Base-by-base conservation (phyloP, 2,797 vertebrate species). In the Fringilla coelebs region DNA sequence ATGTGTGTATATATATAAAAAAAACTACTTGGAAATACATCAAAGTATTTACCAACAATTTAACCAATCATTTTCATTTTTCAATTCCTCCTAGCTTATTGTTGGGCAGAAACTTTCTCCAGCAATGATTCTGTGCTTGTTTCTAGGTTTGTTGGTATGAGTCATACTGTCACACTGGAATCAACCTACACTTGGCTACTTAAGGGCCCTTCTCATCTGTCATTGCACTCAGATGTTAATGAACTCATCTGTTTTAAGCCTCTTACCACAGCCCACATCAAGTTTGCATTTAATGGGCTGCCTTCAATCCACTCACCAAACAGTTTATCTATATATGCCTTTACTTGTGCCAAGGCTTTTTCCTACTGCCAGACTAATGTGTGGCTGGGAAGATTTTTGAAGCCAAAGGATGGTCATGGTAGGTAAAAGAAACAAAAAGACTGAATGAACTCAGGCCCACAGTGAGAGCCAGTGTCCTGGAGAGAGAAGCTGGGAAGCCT, bases 321-420 rank as follows among this genome's bases (percentile, higher is more conserved):
- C 12, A 34, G 2, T 84, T 67, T 60, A 26, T 21, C 32, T 79
- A 25, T 11, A 14, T 6, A 5, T 36, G 17, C 14, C 11, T 46
- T 94, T 73, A 63, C 10, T 21, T 73, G 5, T 46, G 43, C 7
- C 29, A 68, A 49, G 38, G 26, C 13, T 67, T 63, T 31, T 72
- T 61, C 49, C 34, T 49, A 7, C 11, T 68, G 8, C 10, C 38
- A 70, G 67, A 66, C 5, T 31, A n/a, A 21, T 2, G 4, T 28
- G 6, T 75, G 24, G 29, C 24, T 32, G 40, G 15, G 21, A 73
- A 85, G 29, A 19, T 13, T 13, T 34, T 85, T 7, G 13, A 82
- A 88, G 19, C 17, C 0, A 3, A 7, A 29, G 24, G 9, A 4
- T 5, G 2, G 19, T 41, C 9, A 18, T 3, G 3, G 13, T 45